These are phyloP conservation scores for Oreohelix idahoensis DNA, from an alignment of 1,140 invertebrate genomes.

Conservation along the genomic window DNA sequence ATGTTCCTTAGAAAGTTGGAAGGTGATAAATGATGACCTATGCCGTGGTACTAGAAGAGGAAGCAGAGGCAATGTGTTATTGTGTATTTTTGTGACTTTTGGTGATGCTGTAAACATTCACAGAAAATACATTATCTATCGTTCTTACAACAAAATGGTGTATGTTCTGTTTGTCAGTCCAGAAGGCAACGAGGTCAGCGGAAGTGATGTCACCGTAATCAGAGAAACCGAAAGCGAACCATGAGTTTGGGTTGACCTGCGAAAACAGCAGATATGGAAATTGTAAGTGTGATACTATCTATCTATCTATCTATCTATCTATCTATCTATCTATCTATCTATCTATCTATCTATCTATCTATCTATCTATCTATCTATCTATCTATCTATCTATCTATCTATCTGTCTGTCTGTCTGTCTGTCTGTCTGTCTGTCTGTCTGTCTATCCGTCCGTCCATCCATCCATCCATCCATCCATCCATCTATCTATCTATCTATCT, in stretches of 20 bases:
- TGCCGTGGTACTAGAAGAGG: neutral
- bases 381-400: too few species aligned
- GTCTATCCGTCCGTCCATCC: too few species aligned
- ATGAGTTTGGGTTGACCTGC: neutral
- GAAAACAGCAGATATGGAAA: constrained; percentile 2
- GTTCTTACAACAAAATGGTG: constrained; percentile 81
- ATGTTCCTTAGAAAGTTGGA: too few species aligned
- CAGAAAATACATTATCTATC: too few species aligned
- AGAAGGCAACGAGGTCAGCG: constrained; percentile 90
- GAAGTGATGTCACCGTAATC: constrained; percentile 84
- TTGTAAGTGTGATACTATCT: too few species aligned
- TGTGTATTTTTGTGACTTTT: neutral
- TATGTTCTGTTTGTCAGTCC: constrained; percentile 80
- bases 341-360: too few species aligned
- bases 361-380: neutral
- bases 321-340: neutral
- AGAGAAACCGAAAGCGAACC: constrained; percentile 84
- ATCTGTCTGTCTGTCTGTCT: too few species aligned
- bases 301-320: neutral
- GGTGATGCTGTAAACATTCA: neutral
- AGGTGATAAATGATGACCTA: neutral
- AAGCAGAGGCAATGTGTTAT: neutral
- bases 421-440: too few species aligned
- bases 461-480: too few species aligned
- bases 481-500: too few species aligned